phyloP scores from a whole-genome alignment of 2,113 vertebrate genomes.

The Lepisosteus osseus region DNA sequence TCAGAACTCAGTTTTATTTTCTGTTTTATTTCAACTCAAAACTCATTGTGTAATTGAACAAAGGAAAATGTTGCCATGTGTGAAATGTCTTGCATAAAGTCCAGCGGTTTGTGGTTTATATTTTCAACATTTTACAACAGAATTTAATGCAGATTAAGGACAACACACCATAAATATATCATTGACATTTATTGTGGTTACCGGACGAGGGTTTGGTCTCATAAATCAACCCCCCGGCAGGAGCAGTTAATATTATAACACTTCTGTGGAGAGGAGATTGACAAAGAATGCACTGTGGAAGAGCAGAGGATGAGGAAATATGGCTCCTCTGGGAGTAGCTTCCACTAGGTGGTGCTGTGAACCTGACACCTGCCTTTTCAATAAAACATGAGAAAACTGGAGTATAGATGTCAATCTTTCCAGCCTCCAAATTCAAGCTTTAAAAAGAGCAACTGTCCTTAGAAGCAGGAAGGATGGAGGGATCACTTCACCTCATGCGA shows the following conservation, averaged over 20 bases:
- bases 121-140: constrained; percentile 52
- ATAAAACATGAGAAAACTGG: too few relatives aligned
- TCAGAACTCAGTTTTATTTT: constrained; percentile 41
- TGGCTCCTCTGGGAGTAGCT: too few relatives aligned
- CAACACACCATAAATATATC: constrained; percentile 21
- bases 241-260: neutral
- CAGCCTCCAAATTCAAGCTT: too few relatives aligned
- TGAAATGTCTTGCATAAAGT: constrained; percentile 20
- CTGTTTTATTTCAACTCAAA: constrained; percentile 40
- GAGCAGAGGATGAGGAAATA: too few relatives aligned
- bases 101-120: constrained; percentile 39
- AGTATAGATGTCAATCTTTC: too few relatives aligned
- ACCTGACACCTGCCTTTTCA: too few relatives aligned
- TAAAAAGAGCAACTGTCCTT: too few relatives aligned
- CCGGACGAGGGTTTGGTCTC: constrained; percentile 20
- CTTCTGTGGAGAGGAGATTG: neutral
- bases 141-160: constrained; percentile 38
- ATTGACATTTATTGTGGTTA: neutral
- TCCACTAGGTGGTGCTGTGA: too few relatives aligned
- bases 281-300: too few relatives aligned
- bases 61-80: constrained; percentile 33
- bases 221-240: neutral
- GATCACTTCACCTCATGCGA: too few relatives aligned
- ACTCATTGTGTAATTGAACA: constrained; percentile 42
- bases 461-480: too few relatives aligned